These are phyloP conservation scores for Chaenodraco wilsoni DNA, from an alignment of 2,797 vertebrate genomes.

Conservation along the genomic window DNA sequence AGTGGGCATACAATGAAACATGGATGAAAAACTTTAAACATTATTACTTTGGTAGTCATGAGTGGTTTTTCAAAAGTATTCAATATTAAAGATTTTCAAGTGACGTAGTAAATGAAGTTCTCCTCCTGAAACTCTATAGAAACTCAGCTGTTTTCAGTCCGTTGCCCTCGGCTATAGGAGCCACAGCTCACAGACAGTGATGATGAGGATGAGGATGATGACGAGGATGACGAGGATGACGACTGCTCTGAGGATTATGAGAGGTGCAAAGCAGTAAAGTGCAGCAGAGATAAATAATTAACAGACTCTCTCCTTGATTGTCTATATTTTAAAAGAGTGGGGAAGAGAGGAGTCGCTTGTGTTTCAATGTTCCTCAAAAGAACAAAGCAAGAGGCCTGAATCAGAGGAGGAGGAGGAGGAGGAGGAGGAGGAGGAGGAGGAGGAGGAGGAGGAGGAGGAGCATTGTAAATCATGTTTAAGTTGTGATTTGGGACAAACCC, in stretches of 20 bases:
- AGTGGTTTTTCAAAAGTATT: no score
- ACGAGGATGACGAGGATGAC: conserved; percentile 16
- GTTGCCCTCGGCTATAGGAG: not conserved
- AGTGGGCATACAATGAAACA: no score
- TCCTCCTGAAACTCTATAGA: not conserved
- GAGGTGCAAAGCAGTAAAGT: conserved; percentile 39
- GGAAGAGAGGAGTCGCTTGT: conserved; percentile 33
- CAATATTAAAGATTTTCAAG: no score
- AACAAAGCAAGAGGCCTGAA: conserved; percentile 1
- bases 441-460: not conserved
- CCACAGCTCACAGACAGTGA: not conserved
- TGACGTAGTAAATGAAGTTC: not conserved
- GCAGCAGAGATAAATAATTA: conserved; percentile 59
- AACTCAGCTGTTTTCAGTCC: not conserved
- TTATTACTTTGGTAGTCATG: no score
- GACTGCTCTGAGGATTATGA: conserved; percentile 31
- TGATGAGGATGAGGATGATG: not conserved
- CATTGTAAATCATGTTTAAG: no score
- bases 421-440: no score
- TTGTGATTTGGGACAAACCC: not conserved
- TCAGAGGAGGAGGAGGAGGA: not conserved
- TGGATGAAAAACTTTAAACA: no score
- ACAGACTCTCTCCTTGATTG: conserved; percentile 29
- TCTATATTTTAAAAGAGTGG: conserved; percentile 50
- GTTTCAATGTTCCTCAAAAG: conserved; percentile 28